A percentile compares a stretch with the other conserved stretches of the same genome.
These are phyloP conservation scores for Vulpes lagopus DNA, from an alignment of 2,113 vertebrate species.

Conservation along the genomic window DNA sequence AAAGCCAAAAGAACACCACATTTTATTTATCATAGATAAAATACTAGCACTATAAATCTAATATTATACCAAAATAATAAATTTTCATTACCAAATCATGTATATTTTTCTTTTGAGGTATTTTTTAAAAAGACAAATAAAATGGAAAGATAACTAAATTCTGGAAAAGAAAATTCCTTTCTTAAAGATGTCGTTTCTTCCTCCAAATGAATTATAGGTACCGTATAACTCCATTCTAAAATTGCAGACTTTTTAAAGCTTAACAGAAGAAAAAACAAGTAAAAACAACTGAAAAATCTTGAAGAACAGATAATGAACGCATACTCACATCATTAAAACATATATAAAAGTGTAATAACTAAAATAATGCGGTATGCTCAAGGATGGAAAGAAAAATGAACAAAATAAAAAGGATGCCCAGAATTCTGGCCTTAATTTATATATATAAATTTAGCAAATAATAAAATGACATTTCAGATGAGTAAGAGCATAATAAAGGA, in stretches of 20 bases:
- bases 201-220: not conserved
- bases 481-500: not conserved
- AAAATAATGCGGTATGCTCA: not conserved
- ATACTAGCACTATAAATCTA: not conserved
- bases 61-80: not conserved
- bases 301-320: not conserved
- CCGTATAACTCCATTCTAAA: not conserved
- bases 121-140: slow-evolving; percentile 8
- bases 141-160: slow-evolving; percentile 2
- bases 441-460: not conserved
- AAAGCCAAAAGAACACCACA: not conserved
- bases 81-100: not conserved
- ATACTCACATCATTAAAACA: not conserved
- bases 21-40: not conserved
- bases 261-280: not conserved
- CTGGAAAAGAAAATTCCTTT: not conserved
- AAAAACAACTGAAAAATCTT: not conserved
- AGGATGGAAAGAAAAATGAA: not conserved
- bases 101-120: not conserved
- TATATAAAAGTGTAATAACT: not conserved
- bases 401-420: not conserved
- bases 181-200: not conserved
- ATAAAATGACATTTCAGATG: slow-evolving; percentile 16
- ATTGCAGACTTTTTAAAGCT: not conserved
- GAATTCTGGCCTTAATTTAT: not conserved